phyloP scores from a whole-genome alignment of 2,113 vertebrate species.

The Corapipo altera region DNA sequence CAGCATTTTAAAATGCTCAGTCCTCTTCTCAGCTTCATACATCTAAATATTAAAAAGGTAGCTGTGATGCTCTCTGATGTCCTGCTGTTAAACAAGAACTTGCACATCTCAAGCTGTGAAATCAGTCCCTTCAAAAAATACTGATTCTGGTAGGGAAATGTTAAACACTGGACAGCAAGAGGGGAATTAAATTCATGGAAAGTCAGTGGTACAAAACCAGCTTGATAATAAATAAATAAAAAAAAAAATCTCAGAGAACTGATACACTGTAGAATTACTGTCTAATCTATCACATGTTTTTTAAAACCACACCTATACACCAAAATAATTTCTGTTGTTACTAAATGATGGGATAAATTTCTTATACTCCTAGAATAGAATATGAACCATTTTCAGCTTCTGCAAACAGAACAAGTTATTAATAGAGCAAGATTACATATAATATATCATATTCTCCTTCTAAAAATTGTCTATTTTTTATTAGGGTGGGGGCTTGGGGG shows the following conservation, averaged over 20 bases:
- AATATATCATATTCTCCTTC: not conserved
- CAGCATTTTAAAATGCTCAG: not conserved
- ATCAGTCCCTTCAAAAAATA: not conserved
- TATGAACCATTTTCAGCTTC: not conserved
- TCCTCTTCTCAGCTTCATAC: not conserved
- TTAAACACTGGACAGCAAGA: not conserved
- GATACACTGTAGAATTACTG: not conserved
- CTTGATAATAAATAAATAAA: not conserved
- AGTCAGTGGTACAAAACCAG: not conserved
- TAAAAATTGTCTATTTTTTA: not conserved
- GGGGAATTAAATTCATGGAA: not conserved
- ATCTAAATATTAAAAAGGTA: not conserved
- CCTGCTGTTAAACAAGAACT: not conserved
- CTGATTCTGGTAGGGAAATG: not conserved
- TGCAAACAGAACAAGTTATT: not conserved
- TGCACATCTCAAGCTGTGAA: not conserved
- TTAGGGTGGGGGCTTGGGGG: accelerated
- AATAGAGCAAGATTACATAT: not conserved
- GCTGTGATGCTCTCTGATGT: not conserved
- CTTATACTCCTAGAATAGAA: not conserved
- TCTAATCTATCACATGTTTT: not conserved
- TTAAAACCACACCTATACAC: not conserved
- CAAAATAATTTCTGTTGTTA: not conserved
- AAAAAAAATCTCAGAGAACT: not conserved
- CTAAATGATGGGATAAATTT: not conserved